These are phyloP conservation scores for Drosophila parthenogenetica DNA, from an alignment of 2,888 invertebrate species.

Conservation along the genomic window DNA sequence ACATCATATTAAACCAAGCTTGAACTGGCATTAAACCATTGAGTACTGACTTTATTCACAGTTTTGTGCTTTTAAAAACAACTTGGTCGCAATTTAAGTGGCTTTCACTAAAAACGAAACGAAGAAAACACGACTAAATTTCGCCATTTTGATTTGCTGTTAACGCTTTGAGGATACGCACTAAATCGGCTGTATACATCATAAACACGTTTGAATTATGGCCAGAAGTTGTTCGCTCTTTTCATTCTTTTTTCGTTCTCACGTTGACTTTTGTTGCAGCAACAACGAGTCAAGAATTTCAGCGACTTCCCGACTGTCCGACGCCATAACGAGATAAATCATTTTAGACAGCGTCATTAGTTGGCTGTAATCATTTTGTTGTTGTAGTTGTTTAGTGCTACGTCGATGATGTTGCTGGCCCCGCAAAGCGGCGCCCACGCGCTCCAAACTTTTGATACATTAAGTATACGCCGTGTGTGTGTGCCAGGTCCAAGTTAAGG, in stretches of 20 bases:
- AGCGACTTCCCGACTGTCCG: constrained; percentile 37
- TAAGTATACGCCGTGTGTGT: constrained; percentile 46
- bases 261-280: constrained; percentile 72
- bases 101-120: neutral
- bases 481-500: constrained; percentile 12
- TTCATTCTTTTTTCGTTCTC: constrained; percentile 44
- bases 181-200: constrained; percentile 71
- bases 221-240: constrained; percentile 47
- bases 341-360: constrained; percentile 82
- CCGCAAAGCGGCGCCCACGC: constrained; percentile 27
- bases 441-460: constrained; percentile 67
- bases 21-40: constrained; percentile 48
- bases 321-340: constrained; percentile 80
- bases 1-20: constrained; percentile 49
- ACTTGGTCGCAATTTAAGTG: constrained; percentile 38
- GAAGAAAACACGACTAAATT: too few species aligned
- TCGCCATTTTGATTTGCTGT: too few species aligned
- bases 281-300: constrained; percentile 24
- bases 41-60: constrained; percentile 49
- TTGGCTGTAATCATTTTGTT: constrained; percentile 80
- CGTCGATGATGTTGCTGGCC: constrained; percentile 44
- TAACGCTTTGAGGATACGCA: constrained; percentile 45
- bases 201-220: constrained; percentile 80
- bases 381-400: constrained; percentile 20
- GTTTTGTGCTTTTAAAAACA: constrained; percentile 19